Base-by-base conservation (phyloP, 37 sponge, comb jelly and placozoan genomes). In the Aplysina aerophoba region DNA sequence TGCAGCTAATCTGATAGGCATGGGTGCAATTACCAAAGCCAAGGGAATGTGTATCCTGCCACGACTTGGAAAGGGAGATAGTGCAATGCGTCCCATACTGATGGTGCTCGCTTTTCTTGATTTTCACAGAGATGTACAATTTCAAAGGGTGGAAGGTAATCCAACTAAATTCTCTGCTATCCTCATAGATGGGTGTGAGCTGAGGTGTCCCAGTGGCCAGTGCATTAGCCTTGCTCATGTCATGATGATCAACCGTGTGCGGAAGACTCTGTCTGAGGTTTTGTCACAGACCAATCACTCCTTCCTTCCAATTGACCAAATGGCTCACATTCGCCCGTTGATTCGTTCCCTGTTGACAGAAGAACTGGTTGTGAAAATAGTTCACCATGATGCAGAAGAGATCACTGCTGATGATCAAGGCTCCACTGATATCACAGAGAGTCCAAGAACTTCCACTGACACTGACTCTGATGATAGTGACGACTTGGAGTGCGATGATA, bases 51-150 rank as follows among this genome's bases (percentile, higher is more conserved):
- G 87, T 62, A 40, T 93, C 54, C 91, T 93, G 5, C 93, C 93
- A 22, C 82, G 81, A 8, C 55, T 84, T 11, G 55, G 36, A 14
- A 62, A 31, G 13, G 59, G 64, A 0, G 28, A 62, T 6, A 24
- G 24, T 75, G 21, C 37, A 0, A 53, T 35, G 28, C 22, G 44
- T 11, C 82, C 85, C 2, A 56, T 87, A 25, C 65, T 87, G 15
- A 68, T 89, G 63, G 57, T 80, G 0, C 82, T 93, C 4, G 79
- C 85, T 15, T 93, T 87, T 54, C 93, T 87, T 81, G 69, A 87
- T 34, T 87, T 66, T 27, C 0, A 33, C 30, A 40, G 81, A 20
- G 22, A 19, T 12, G 80, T 93, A 0, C 20, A 83, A 19, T 41
- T 85, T 30, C 44, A 21, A 12, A 55, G 82, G 20, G 44, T 75